These are phyloP conservation scores for Brachionus paranguensis DNA, from an alignment of 1,140 invertebrate species.

Conservation along the genomic window DNA sequence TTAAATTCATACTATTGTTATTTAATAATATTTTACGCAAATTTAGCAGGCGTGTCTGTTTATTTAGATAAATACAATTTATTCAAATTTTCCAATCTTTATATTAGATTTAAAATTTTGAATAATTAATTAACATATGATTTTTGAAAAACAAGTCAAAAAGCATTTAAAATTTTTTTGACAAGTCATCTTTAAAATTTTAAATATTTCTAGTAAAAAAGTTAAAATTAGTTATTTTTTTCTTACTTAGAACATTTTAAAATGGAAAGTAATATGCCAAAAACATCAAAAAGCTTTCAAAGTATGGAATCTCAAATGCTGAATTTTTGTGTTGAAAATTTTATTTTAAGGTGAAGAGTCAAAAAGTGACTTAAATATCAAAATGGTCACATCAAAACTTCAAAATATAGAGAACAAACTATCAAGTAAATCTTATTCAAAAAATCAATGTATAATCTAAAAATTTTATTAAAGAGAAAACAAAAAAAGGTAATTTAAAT, in stretches of 20 bases:
- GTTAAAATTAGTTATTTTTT: neutral
- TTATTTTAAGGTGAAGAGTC: neutral
- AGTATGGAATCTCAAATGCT: neutral
- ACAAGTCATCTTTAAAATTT: neutral
- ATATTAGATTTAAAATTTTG: neutral
- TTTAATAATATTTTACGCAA: too few relatives aligned
- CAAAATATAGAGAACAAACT: neutral
- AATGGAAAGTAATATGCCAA: neutral
- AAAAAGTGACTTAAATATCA: neutral
- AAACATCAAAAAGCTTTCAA: neutral
- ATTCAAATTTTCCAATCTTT: too few relatives aligned
- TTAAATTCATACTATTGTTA: too few relatives aligned
- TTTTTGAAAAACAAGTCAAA: neutral
- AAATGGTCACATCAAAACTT: neutral
- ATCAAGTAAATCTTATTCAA: neutral
- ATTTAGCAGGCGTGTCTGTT: too few relatives aligned
- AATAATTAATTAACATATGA: neutral
- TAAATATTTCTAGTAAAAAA: neutral
- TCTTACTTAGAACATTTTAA: neutral
- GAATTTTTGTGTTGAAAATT: neutral
- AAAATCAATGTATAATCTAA: neutral
- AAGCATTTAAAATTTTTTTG: neutral
- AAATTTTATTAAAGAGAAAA: neutral
- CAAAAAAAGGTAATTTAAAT: neutral
- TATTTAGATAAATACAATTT: too few relatives aligned